A percentile compares a stretch with the other conserved stretches of the same genome.
These are phyloP conservation scores for Crotalus horridus DNA, from an alignment of 2,113 vertebrate species.

Conservation along the genomic window DNA sequence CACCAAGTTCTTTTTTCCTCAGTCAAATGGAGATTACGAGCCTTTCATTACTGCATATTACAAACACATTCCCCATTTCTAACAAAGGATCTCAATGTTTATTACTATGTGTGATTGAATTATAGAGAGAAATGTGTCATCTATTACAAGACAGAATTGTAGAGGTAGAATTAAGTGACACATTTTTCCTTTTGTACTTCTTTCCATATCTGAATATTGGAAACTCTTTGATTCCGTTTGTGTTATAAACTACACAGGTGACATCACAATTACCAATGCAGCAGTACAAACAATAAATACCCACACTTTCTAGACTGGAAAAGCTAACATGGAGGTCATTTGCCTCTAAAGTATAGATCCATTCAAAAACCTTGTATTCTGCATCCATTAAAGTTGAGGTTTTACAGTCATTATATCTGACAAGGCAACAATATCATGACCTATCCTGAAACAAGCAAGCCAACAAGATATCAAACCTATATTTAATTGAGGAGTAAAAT, in stretches of 20 bases:
- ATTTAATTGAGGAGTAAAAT: background rate
- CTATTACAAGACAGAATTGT: background rate
- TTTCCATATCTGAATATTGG: background rate
- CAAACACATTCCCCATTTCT: background rate
- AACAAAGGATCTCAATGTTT: background rate
- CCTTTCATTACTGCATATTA: background rate
- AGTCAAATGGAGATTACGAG: background rate
- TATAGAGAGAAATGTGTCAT: background rate
- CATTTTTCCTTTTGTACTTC: background rate
- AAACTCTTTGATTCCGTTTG: background rate
- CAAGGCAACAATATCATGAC: background rate
- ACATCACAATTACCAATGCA: background rate
- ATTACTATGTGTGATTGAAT: background rate
- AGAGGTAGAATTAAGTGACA: background rate
- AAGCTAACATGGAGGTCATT: background rate
- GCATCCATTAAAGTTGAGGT: background rate
- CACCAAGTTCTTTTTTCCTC: background rate
- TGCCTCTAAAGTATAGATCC: background rate
- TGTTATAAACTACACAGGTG: background rate
- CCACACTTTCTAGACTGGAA: background rate
- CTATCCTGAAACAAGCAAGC: background rate
- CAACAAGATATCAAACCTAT: background rate
- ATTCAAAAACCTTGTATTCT: background rate
- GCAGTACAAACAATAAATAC: background rate
- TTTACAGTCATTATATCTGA: background rate